These are phyloP conservation scores for mouse (Mus musculus) DNA, from an alignment of 2,113 vertebrate genomes.

Conservation along the genomic window DNA sequence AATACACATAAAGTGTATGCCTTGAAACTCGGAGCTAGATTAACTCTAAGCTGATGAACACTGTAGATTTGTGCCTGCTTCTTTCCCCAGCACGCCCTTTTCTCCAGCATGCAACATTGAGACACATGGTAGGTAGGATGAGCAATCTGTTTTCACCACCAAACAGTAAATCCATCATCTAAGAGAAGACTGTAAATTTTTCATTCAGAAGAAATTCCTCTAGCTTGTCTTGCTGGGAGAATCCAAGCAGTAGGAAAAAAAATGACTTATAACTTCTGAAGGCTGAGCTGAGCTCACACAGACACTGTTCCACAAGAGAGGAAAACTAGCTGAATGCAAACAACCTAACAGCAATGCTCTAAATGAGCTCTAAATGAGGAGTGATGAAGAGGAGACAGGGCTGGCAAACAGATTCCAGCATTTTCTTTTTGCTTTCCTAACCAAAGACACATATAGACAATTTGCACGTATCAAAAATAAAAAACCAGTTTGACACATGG, in stretches of 20 bases:
- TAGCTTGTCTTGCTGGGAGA: constrained; percentile 12
- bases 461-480: background rate
- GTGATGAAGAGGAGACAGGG: background rate
- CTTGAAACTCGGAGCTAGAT: constrained; percentile 34
- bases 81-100: background rate
- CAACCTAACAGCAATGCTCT: background rate
- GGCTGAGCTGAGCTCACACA: background rate
- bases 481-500: background rate
- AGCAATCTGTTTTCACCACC: constrained; percentile 27
- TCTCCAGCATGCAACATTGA: background rate
- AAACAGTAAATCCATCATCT: constrained; percentile 65
- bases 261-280: constrained; percentile 67
- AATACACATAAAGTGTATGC: constrained; percentile 21
- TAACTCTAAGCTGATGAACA: constrained; percentile 1
- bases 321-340: background rate
- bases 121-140: constrained; percentile 55
- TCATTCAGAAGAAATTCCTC: constrained; percentile 65
- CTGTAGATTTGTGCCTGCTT: background rate
- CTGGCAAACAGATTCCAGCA: background rate
- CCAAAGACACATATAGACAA: background rate
- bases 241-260: constrained; percentile 66
- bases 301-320: constrained; percentile 3
- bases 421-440: background rate
- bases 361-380: background rate
- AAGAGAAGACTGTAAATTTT: background rate